phyloP scores from a whole-genome alignment of 2,797 vertebrate genomes.

The Halcyon badia region DNA sequence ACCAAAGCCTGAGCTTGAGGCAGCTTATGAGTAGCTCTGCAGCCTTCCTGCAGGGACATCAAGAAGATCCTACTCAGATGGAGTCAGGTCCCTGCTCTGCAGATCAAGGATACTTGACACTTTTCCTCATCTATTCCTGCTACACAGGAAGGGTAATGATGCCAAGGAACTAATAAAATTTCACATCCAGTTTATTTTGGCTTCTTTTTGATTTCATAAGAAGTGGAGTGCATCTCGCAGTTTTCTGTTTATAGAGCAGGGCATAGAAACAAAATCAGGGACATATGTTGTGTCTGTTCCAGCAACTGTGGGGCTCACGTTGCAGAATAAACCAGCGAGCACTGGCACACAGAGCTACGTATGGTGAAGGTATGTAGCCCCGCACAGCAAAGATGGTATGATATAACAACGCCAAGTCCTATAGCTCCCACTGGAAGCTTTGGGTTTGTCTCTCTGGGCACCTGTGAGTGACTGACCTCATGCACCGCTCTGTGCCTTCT shows the following conservation, averaged over 20 bases:
- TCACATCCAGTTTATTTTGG: background rate
- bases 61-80: background rate
- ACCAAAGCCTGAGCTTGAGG: background rate
- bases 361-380: background rate
- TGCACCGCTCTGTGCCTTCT: background rate
- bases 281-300: background rate
- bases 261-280: background rate
- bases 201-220: background rate
- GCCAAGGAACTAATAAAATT: background rate
- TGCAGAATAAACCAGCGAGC: background rate
- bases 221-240: background rate
- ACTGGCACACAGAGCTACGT: background rate
- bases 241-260: background rate
- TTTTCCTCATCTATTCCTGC: background rate
- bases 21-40: background rate
- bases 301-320: background rate
- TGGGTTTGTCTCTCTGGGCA: background rate
- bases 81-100: background rate
- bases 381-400: background rate
- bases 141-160: background rate
- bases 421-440: background rate
- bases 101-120: background rate
- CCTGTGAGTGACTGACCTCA: fast-evolving
- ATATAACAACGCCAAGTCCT: background rate
- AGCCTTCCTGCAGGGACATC: background rate